Percentiles rank a stretch among this genome's conserved stretches.
These are phyloP conservation scores for Drepana falcataria DNA, from an alignment of 2,888 invertebrate species.

Conservation along the genomic window DNA sequence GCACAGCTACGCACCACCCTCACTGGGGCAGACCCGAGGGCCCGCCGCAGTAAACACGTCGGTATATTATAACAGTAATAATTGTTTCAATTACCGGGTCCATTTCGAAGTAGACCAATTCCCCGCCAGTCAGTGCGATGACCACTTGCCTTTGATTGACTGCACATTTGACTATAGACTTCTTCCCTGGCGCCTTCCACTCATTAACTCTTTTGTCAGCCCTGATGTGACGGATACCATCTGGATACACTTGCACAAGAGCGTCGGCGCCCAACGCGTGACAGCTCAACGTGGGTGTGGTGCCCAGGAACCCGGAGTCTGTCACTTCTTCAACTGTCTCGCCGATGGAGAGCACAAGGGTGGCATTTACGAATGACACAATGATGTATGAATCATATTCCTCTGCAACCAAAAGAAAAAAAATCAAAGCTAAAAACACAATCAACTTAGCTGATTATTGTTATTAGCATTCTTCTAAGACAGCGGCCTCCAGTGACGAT, in stretches of 20 bases:
- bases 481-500: constrained; percentile 46
- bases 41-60: constrained; percentile 56
- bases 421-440: constrained; percentile 32
- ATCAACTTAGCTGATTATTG: constrained; percentile 14
- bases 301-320: constrained; percentile 99
- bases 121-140: constrained; percentile 97
- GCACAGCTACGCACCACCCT: constrained; percentile 73
- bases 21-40: constrained; percentile 44
- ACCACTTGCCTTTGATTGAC: constrained; percentile 99
- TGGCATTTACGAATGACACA: constrained; percentile 98
- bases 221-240: constrained; percentile 98
- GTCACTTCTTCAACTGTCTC: constrained; percentile 99
- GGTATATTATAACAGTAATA: constrained; percentile 15
- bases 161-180: constrained; percentile 97
- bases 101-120: constrained; percentile 99
- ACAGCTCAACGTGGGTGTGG: constrained; percentile 98
- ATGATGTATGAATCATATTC: constrained; percentile 99
- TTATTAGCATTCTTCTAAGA: constrained; percentile 35
- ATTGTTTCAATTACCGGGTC: constrained; percentile 88
- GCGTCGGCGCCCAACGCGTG: constrained; percentile 98
- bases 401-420: constrained; percentile 88
- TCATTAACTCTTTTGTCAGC: constrained; percentile 99
- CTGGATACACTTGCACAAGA: constrained; percentile 98
- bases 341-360: constrained; percentile 98
- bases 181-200: constrained; percentile 99